Conservation (phyloP, 2,113 vertebrate species). For the Mus pahari region DNA sequence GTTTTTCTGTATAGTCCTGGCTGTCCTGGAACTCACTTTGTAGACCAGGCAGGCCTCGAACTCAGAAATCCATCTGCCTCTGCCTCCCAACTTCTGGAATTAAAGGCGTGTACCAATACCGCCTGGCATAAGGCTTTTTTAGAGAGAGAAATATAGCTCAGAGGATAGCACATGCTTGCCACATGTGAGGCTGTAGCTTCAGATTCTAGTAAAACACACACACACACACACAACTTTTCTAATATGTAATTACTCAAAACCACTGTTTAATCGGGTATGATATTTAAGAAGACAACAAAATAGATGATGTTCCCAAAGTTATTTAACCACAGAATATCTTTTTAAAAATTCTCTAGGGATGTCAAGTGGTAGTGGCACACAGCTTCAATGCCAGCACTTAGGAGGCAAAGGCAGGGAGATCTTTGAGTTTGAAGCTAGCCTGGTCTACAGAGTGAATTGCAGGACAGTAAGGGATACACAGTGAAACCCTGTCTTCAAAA, state of each 20-base stretch:
- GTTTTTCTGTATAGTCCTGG: too few relatives aligned
- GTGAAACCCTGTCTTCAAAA: not conserved
- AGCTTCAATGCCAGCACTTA: not conserved
- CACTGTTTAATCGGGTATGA: slow-evolving; percentile 14
- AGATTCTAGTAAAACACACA: not conserved
- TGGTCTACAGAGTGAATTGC: not conserved
- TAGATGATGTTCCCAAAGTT: slow-evolving; percentile 10
- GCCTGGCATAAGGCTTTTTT: slow-evolving; percentile 31
- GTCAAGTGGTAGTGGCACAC: not conserved
- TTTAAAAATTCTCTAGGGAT: not conserved
- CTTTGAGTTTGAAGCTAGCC: not conserved
- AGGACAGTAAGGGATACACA: not conserved
- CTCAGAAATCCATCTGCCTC: too few relatives aligned
- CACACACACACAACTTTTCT: not conserved
- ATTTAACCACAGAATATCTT: slow-evolving; percentile 13
- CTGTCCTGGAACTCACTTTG: too few relatives aligned
- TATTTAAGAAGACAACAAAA: slow-evolving; percentile 17
- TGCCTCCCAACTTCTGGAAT: too few relatives aligned
- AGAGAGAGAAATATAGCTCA: not conserved
- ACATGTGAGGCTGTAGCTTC: not conserved
- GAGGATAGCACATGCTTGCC: not conserved
- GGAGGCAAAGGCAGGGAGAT: not conserved
- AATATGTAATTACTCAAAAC: slow-evolving; percentile 14
- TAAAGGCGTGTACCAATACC: too few relatives aligned
- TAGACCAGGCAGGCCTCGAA: too few relatives aligned